Evolutionary conservation across 1,140 invertebrate genomes (phyloP).

Genomic region (Pogonomyrmex californicus): DNA sequence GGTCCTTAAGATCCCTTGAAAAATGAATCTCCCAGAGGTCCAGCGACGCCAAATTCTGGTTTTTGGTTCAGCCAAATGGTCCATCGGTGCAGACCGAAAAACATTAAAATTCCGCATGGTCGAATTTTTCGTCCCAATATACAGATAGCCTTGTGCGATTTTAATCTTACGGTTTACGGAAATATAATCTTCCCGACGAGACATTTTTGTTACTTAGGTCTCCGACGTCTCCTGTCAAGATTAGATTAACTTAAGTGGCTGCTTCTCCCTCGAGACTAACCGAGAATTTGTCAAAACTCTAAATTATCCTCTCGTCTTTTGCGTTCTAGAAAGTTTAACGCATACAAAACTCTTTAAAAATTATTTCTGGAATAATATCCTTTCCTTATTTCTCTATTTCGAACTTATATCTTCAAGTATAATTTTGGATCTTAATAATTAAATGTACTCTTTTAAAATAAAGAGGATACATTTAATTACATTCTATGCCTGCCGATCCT

Average conservation of each 20-base stretch:
- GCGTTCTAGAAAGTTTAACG: not conserved
- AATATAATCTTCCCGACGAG: constrained; percentile 47
- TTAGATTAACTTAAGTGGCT: constrained; percentile 48
- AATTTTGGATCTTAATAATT: not conserved
- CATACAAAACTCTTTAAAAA: not conserved
- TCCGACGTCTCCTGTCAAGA: not conserved
- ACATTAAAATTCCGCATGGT: constrained; percentile 67
- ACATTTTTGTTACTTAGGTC: constrained; percentile 17
- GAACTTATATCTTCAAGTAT: not conserved
- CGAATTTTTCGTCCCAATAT: constrained; percentile 62
- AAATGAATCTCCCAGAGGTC: constrained; percentile 79
- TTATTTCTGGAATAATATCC: not conserved
- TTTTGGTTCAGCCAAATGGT: constrained; percentile 4
- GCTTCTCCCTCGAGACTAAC: not conserved
- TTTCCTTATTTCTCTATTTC: not conserved
- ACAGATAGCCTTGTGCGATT: constrained; percentile 38
- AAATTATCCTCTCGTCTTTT: constrained; percentile 20
- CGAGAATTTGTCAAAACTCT: constrained; percentile 26
- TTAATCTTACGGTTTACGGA: constrained; percentile 35
- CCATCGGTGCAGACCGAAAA: constrained; percentile 39
- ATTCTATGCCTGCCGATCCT: not conserved
- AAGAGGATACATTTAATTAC: not conserved
- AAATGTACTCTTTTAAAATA: not conserved
- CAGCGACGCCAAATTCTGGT: constrained; percentile 63
- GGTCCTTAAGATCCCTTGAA: constrained; percentile 81